Conservation (phyloP, 1,140 invertebrate species). For the Scaptomyza pallida region DNA sequence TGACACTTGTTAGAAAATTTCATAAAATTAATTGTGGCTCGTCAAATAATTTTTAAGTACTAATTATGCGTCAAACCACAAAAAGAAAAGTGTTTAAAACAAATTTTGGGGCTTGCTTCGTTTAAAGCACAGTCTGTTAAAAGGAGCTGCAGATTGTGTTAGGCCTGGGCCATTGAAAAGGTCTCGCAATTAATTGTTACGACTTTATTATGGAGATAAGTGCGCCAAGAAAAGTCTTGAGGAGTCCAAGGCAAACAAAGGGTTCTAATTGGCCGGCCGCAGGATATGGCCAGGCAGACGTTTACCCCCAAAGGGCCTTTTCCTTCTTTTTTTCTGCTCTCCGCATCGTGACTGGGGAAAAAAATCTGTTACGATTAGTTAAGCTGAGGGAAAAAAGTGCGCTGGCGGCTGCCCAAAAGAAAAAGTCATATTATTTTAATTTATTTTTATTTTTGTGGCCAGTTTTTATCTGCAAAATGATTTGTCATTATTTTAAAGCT, state of each 20-base stretch:
- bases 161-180: slow-evolving; percentile 45
- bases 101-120: not conserved
- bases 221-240: slow-evolving; percentile 53
- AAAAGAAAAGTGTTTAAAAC: slow-evolving; percentile 34
- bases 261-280: slow-evolving; percentile 80
- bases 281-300: slow-evolving; percentile 73
- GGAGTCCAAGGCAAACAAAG: slow-evolving; percentile 66
- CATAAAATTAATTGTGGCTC: slow-evolving; percentile 80
- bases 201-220: slow-evolving; percentile 84
- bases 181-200: slow-evolving; percentile 83
- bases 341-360: slow-evolving; percentile 53
- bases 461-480: slow-evolving; percentile 77
- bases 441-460: slow-evolving; percentile 31
- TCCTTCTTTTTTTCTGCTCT: slow-evolving; percentile 30
- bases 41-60: slow-evolving; percentile 76
- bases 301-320: slow-evolving; percentile 57
- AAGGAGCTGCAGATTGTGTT: slow-evolving; percentile 19
- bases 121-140: slow-evolving; percentile 15
- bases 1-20: slow-evolving; percentile 49
- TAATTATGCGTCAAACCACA: slow-evolving; percentile 73
- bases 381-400: slow-evolving; percentile 49
- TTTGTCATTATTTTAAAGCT: slow-evolving; percentile 84
- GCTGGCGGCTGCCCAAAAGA: slow-evolving; percentile 54
- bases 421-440: slow-evolving; percentile 52
- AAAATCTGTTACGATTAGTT: slow-evolving; percentile 84